Percentiles rank a stretch among this genome's conserved stretches.
Evolutionary conservation across 2,888 invertebrate genomes (phyloP).

Genomic region (Patella depressa): DNA sequence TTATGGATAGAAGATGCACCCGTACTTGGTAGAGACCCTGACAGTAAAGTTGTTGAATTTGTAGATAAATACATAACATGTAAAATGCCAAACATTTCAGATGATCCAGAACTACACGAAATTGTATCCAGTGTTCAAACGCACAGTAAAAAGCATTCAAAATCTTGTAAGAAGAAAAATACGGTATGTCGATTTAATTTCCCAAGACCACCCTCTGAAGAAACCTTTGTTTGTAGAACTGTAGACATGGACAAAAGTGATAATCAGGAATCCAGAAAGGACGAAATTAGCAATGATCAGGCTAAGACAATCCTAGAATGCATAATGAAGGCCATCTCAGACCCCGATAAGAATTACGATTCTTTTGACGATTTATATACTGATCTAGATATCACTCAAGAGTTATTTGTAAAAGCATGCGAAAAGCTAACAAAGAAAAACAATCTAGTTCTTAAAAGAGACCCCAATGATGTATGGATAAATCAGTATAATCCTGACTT

Average conservation of each 20-base stretch:
- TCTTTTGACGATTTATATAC: not conserved
- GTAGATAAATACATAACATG: conserved; percentile 34
- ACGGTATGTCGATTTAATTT: conserved; percentile 31
- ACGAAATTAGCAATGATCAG: not conserved
- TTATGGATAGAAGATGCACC: conserved; percentile 42
- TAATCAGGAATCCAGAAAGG: not conserved
- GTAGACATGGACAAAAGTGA: conserved; percentile 11
- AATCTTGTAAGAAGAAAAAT: conserved; percentile 32
- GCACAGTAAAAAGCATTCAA: conserved; percentile 31
- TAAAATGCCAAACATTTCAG: conserved; percentile 25
- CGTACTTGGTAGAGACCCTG: conserved; percentile 30
- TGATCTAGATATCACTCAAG: not conserved
- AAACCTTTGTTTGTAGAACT: not conserved
- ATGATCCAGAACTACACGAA: conserved; percentile 22
- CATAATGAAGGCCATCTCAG: not conserved
- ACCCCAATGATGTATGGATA: conserved; percentile 19
- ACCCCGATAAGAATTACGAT: conserved; percentile 1
- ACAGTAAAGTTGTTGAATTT: conserved; percentile 31
- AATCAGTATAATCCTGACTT: conserved; percentile 21
- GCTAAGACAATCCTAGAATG: not conserved
- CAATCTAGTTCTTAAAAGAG: conserved; percentile 1
- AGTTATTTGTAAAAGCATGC: not conserved
- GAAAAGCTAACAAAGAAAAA: not conserved
- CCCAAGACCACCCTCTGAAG: conserved; percentile 10
- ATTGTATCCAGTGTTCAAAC: conserved; percentile 24